Evolutionary conservation across 2,797 vertebrate species (phyloP).

Genomic region (Ctenochaetus hawaiiensis): DNA sequence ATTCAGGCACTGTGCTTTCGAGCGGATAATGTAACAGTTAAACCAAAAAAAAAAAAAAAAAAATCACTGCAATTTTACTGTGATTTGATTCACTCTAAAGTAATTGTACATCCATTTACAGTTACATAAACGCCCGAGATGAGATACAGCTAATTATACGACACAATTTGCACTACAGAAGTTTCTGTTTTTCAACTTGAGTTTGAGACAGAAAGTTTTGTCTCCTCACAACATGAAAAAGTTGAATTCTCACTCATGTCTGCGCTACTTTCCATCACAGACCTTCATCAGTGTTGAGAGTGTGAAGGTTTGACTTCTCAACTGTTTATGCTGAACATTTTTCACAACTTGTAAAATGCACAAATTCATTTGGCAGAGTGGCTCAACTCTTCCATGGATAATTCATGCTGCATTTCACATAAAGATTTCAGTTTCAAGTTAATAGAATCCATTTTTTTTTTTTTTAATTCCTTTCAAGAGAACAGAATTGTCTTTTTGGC

Average conservation of each 20-base stretch:
- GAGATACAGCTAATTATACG: too few relatives aligned
- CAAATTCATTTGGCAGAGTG: not conserved
- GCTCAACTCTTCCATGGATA: not conserved
- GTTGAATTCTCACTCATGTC: not conserved
- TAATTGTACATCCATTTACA: not conserved
- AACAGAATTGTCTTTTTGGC: not conserved
- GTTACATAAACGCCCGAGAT: not conserved
- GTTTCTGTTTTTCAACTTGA: too few relatives aligned
- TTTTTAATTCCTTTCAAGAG: not conserved
- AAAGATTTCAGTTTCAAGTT: not conserved
- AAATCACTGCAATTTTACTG: not conserved
- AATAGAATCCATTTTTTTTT: not conserved
- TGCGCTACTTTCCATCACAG: not conserved
- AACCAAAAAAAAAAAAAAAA: not conserved
- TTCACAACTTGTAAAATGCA: not conserved
- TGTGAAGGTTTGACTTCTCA: too few relatives aligned
- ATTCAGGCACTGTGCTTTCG: not conserved
- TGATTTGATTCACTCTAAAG: not conserved
- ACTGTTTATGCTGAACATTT: not conserved
- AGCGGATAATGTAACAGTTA: not conserved
- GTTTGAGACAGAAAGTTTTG: not conserved
- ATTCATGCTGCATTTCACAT: not conserved
- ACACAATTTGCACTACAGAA: too few relatives aligned
- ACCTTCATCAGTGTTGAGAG: not conserved
- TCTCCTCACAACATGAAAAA: too few relatives aligned